Evolutionary conservation across 2,888 invertebrate species (phyloP).

Genomic region (Apocheima hispidaria): DNA sequence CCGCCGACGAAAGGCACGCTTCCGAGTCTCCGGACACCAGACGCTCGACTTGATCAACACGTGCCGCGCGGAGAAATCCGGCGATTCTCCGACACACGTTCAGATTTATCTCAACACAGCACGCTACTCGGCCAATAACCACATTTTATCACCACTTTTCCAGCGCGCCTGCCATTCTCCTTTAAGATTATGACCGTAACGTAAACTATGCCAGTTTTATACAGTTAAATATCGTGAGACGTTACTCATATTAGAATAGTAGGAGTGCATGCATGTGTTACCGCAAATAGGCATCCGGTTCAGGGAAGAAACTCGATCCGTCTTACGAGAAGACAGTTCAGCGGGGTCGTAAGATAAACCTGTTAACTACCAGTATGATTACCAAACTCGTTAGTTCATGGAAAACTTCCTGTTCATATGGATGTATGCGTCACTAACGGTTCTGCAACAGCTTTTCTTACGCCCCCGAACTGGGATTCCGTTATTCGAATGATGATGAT

Average conservation of each 20-base stretch:
- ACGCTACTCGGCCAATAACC: conserved; percentile 46
- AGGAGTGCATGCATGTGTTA: conserved; percentile 45
- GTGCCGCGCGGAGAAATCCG: conserved; percentile 69
- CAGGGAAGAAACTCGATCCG: conserved; percentile 61
- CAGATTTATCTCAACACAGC: conserved; percentile 49
- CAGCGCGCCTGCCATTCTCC: conserved; percentile 39
- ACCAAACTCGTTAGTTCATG: conserved; percentile 53
- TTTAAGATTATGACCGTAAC: conserved; percentile 40
- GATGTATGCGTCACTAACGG: conserved; percentile 64
- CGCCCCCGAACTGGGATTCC: conserved; percentile 48
- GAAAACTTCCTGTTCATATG: conserved; percentile 64
- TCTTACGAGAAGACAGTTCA: conserved; percentile 56
- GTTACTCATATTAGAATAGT: conserved; percentile 36
- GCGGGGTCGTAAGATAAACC: conserved; percentile 59
- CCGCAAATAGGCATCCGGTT: conserved; percentile 49
- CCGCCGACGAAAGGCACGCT: conserved; percentile 59
- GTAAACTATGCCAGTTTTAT: conserved; percentile 38
- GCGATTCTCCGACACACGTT: conserved; percentile 53
- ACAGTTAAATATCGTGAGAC: conserved; percentile 35
- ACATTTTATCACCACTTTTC: conserved; percentile 51
- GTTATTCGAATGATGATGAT: conserved; percentile 51
- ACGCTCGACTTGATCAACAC: conserved; percentile 47
- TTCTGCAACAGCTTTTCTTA: conserved; percentile 57
- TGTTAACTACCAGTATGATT: conserved; percentile 57
- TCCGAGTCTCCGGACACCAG: conserved; percentile 60